A percentile compares a stretch with the other conserved stretches of the same genome.
Conservation (phyloP, 2,113 vertebrate species). For the Psittacula cyanocephala region DNA sequence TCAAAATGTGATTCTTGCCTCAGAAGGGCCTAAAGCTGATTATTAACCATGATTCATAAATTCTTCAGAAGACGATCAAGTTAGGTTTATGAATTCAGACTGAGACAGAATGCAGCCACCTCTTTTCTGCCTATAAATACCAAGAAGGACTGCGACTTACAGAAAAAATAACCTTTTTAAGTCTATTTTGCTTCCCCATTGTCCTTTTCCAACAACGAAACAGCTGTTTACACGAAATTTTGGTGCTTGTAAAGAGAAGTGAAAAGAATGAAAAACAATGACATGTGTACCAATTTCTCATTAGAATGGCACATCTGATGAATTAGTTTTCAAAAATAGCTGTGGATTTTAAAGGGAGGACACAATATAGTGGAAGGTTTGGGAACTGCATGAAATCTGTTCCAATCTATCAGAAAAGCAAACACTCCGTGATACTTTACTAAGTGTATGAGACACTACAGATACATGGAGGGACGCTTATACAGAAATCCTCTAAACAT, state of each 20-base stretch:
- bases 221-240: not conserved
- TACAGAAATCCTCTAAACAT: not conserved
- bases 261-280: not conserved
- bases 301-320: not conserved
- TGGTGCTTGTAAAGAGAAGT: not conserved
- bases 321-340: not conserved
- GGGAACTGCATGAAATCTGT: not conserved
- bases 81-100: slow-evolving; percentile 80
- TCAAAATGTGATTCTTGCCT: slow-evolving; percentile 81
- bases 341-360: not conserved
- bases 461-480: not conserved
- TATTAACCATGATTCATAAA: slow-evolving; percentile 89
- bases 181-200: not conserved
- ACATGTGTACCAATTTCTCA: not conserved
- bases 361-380: rapidly evolving
- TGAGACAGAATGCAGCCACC: slow-evolving; percentile 62
- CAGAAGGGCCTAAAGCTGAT: slow-evolving; percentile 87
- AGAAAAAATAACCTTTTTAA: not conserved
- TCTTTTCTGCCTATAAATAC: slow-evolving; percentile 57
- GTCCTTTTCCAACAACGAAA: not conserved
- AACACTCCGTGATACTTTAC: not conserved
- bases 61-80: slow-evolving; percentile 84
- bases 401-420: not conserved
- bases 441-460: not conserved
- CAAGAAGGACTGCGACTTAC: not conserved